Conservation (phyloP, 2,888 invertebrate genomes). For the Carterocephalus palaemon region DNA sequence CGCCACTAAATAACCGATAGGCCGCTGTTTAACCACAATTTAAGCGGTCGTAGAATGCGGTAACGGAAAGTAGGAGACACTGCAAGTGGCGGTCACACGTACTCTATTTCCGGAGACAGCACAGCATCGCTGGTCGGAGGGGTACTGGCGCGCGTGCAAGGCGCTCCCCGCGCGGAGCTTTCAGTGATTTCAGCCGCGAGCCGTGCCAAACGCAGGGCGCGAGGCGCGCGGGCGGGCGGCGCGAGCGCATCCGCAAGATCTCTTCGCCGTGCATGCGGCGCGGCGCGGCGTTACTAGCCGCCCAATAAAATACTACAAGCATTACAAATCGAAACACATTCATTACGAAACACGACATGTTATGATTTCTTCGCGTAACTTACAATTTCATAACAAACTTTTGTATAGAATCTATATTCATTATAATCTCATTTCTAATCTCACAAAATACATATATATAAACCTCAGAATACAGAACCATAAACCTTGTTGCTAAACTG, state of each 20-base stretch:
- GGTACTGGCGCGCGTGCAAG: slow-evolving; percentile 67
- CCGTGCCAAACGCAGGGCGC: slow-evolving; percentile 56
- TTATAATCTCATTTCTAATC: too few species aligned
- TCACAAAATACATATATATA: too few species aligned
- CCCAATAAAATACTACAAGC: slow-evolving; percentile 21
- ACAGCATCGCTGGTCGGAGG: slow-evolving; percentile 80
- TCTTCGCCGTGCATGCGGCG: slow-evolving; percentile 12
- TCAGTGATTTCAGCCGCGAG: slow-evolving; percentile 59
- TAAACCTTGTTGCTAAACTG: too few species aligned
- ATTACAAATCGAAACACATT: slow-evolving; percentile 7
- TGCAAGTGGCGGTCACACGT: slow-evolving; percentile 48
- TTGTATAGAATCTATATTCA: background rate
- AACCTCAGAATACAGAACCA: too few species aligned
- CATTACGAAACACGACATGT: slow-evolving; percentile 1
- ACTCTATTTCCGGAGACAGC: slow-evolving; percentile 80
- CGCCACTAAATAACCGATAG: slow-evolving; percentile 33
- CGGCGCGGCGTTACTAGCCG: slow-evolving; percentile 24
- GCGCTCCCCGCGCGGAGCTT: slow-evolving; percentile 58
- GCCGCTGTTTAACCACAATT: slow-evolving; percentile 59
- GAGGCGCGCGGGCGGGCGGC: slow-evolving; percentile 32
- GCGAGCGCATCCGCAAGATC: slow-evolving; percentile 19
- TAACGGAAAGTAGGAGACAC: slow-evolving; percentile 52
- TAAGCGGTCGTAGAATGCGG: slow-evolving; percentile 55
- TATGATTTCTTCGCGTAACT: background rate
- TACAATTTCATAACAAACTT: background rate